Evolutionary conservation across 1,140 invertebrate species (phyloP).

Genomic region (Caenorhabditis elegans): WBcel235 BX284604.4:5010001-5010500

Average conservation of each 20-base stretch:
- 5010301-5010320: too few relatives aligned
- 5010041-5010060: neutral
- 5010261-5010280: neutral
- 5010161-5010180: constrained; percentile 5
- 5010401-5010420: too few relatives aligned
- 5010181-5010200: neutral
- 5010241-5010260: neutral
- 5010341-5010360: too few relatives aligned
- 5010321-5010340: too few relatives aligned
- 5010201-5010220: neutral
- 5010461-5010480: too few relatives aligned
- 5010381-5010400: too few relatives aligned
- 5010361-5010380: too few relatives aligned
- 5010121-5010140: neutral
- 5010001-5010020: neutral
- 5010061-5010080: neutral
- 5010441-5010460: too few relatives aligned
- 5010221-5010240: neutral
- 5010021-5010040: neutral
- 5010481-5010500: too few relatives aligned
- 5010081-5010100: neutral
- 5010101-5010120: neutral
- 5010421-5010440: too few relatives aligned
- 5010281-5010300: too few relatives aligned
- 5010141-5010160: constrained; percentile 1